Conservation (phyloP, 2,113 vertebrate genomes). For the Cyphomyrus discorhynchus region DNA sequence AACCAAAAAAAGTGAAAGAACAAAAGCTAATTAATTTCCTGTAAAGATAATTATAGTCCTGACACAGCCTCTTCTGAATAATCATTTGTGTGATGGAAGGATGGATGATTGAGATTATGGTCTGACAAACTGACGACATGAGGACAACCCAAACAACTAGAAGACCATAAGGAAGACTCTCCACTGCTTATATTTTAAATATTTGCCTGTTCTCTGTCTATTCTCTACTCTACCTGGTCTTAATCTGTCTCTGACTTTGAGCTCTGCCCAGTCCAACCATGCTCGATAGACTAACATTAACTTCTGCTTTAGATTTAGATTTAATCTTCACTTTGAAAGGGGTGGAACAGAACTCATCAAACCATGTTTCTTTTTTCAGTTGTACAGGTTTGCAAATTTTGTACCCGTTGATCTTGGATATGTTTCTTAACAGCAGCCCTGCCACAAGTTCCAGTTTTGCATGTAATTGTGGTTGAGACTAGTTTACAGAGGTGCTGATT, state of each 20-base stretch:
- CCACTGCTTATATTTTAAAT: not conserved
- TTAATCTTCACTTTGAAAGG: not conserved
- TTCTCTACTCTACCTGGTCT: not conserved
- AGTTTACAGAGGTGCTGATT: not conserved
- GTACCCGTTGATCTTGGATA: not conserved
- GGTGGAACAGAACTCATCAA: no score
- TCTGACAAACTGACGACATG: not conserved
- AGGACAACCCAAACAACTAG: not conserved
- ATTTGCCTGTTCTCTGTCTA: not conserved
- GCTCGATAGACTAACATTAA: not conserved
- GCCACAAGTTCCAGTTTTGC: not conserved
- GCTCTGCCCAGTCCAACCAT: not conserved
- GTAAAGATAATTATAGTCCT: not conserved
- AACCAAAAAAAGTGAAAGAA: not conserved
- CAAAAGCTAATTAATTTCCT: not conserved
- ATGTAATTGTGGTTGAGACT: not conserved
- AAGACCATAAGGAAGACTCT: not conserved
- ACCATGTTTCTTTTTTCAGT: no score
- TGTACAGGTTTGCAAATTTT: no score
- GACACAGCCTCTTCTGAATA: not conserved
- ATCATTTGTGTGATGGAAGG: not conserved
- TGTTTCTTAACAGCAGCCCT: not conserved
- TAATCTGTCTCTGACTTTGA: not conserved
- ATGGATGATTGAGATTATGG: not conserved
- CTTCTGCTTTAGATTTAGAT: not conserved